Base-by-base conservation (phyloP, 1,140 invertebrate genomes). In the Rhysida immarginata region DNA sequence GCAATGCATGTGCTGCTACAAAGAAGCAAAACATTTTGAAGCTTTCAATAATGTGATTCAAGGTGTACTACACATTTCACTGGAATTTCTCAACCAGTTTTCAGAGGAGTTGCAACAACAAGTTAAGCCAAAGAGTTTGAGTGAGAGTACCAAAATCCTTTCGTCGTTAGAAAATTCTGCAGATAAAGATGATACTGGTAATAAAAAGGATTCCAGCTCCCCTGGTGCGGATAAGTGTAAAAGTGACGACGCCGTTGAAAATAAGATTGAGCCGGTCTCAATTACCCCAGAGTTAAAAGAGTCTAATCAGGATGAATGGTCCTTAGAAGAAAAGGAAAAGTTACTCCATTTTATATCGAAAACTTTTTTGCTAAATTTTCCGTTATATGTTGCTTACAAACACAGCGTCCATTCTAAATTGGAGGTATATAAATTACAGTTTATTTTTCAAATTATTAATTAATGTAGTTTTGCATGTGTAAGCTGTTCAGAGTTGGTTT, bases 1-100 rank as follows among this genome's bases (percentile, higher is more conserved):
- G 64, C 88, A 92, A 74, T 94, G 89, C 67, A 87, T 90, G 81
- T 92, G 87, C 70, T 87, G 86, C 72, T 92, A 87, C 70, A 80
- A 87, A 59, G 88, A 91, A 72, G 77, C 79, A 53, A 89, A 89
- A 69, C 91, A 92, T 66, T 87, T 89, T 73, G 87, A 92, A 69
- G 77, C 86, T 61, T 87, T 91, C 64, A 88, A 87, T 69, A 76
- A 58, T 45, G n/a, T 58, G n/a, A 27, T 58, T 1, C 57, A 58
- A 35, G 54, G 54, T n/a, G 20, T 56, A n/a, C 54, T 58, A 26
- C 44, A 24, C n/a, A 46, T 42, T n/a, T 20, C 26, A n/a, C 21
- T 58, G 2, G 26, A 54, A 25, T 27, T 55, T 24, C 24, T 57
- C 13, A 24, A 55, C 16, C 27, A 54, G 13, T 21, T 56, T 23